These are phyloP conservation scores for Hirtodrosophila confusa DNA, from an alignment of 2,888 invertebrate genomes.

Conservation along the genomic window DNA sequence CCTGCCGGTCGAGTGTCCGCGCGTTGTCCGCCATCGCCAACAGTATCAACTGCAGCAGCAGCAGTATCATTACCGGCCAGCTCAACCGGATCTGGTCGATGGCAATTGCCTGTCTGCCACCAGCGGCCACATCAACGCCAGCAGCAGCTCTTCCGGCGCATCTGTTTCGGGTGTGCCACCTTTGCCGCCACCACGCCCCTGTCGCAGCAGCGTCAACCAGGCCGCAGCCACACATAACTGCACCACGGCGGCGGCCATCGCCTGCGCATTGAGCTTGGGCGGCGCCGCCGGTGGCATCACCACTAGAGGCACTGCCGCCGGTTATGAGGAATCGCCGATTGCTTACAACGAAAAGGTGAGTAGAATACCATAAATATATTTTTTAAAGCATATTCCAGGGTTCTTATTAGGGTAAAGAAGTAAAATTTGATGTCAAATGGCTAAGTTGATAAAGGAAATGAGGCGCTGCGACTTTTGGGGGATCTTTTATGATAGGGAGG, in stretches of 20 bases:
- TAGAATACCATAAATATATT: no score
- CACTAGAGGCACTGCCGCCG: conserved; percentile 40
- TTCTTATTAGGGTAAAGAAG: no score
- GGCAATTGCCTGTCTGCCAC: conserved; percentile 79
- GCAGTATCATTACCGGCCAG: conserved; percentile 79
- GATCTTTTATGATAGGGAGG: no score
- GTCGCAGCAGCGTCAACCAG: conserved; percentile 77
- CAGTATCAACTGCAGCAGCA: conserved; percentile 60
- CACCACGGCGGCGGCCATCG: conserved; percentile 59
- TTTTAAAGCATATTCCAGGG: no score
- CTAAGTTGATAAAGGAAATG: no score
- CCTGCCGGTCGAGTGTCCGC: conserved; percentile 92
- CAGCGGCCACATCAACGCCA: conserved; percentile 63
- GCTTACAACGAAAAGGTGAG: conserved; percentile 95
- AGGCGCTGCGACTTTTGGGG: no score
- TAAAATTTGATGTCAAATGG: no score
- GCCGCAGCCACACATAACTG: conserved; percentile 55
- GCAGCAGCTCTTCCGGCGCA: conserved; percentile 22
- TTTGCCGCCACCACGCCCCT: conserved; percentile 90
- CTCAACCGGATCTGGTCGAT: conserved; percentile 71
- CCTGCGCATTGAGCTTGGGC: conserved; percentile 55
- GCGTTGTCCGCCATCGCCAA: conserved; percentile 85
- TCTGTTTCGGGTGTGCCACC: conserved; percentile 87
- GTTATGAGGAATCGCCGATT: conserved; percentile 88
- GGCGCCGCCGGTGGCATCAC: conserved; percentile 44